Conservation (phyloP, 2,888 invertebrate genomes). For the Melolontha melolontha region DNA sequence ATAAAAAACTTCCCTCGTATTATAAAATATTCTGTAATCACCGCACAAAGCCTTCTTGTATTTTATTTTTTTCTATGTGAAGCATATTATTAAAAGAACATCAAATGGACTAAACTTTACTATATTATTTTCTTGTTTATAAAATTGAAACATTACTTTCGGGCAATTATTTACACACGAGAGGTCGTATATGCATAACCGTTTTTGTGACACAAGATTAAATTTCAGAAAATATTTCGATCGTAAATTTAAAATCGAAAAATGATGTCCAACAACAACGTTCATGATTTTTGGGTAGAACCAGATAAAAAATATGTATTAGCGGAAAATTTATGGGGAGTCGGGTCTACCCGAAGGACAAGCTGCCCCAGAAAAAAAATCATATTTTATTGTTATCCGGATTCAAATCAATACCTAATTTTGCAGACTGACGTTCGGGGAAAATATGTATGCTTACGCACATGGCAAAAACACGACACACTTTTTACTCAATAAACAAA, state of each 20-base stretch:
- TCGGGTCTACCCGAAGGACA: slow-evolving; percentile 13
- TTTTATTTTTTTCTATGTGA: too few relatives aligned
- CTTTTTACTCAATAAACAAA: too few relatives aligned
- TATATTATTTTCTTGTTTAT: too few relatives aligned
- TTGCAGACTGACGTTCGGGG: slow-evolving; percentile 20
- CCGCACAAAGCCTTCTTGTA: too few relatives aligned
- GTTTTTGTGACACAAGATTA: too few relatives aligned
- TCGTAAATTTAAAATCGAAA: slow-evolving; percentile 25
- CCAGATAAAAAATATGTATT: slow-evolving; percentile 8
- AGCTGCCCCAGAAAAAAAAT: slow-evolving; percentile 16
- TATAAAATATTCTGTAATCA: too few relatives aligned
- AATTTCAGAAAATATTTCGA: slow-evolving; percentile 4
- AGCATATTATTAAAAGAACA: too few relatives aligned
- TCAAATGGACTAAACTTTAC: too few relatives aligned
- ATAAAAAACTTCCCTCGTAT: too few relatives aligned
- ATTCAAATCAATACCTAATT: slow-evolving; percentile 35
- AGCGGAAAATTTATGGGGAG: slow-evolving; percentile 6
- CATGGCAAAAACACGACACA: not conserved
- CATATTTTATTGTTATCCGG: slow-evolving; percentile 37
- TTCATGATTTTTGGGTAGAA: slow-evolving; percentile 15
- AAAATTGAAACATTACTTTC: too few relatives aligned
- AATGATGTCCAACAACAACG: not conserved
- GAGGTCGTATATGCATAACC: too few relatives aligned
- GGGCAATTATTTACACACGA: too few relatives aligned
- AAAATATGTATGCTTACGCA: not conserved